Evolutionary conservation across 2,797 vertebrate genomes (phyloP), one percentile per base, ranked within the genome.

Genomic region (Syngnathus acus): DNA sequence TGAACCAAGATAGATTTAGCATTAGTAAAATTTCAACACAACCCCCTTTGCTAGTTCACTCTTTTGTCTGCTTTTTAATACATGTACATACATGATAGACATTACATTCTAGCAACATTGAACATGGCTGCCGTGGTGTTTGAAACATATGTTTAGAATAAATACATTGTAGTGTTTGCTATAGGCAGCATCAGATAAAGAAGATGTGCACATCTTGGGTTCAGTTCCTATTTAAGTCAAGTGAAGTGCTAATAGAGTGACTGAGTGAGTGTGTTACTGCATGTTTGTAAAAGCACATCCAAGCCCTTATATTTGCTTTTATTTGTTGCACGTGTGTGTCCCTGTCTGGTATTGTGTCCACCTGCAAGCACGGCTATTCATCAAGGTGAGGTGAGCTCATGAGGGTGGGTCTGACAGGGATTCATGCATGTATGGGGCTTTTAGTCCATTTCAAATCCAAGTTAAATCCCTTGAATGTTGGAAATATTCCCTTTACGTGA

Each of bases 321-420:
- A 42, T 78, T 69, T 70, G 64, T 68, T 37, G 40, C 62, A 72
- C 26, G 70, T 68, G 74, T 81, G 71, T 75, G 77, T 79, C 67
- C 69, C 68, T 69, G 75, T 82, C 69, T 75, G 76, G 76, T 21
- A 71, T 69, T 69, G 75, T 75, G 79, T 79, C 86, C 83, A 88
- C 83, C 86, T 89, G 84, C 81, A 68, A 75, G 74, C 48, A 9
- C 51, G 68, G 65, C 76, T 73, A 75, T 85, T 85, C 79, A 77
- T 77, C 64, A 72, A 72, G 55, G 43, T 71, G 75, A 69, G 74
- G 81, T 87, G 86, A 87, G 80, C 78, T 88, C 85, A 88, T 70
- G 74, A 78, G 83, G 82, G 82, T 71, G 83, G 77, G 74, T 72
- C 78, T n/a, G 38, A 75, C 75, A 64, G 54, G 78, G 72, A 79